These are phyloP conservation scores for Craseonycteris thonglongyai DNA, from an alignment of 2,113 vertebrate genomes.

Conservation along the genomic window DNA sequence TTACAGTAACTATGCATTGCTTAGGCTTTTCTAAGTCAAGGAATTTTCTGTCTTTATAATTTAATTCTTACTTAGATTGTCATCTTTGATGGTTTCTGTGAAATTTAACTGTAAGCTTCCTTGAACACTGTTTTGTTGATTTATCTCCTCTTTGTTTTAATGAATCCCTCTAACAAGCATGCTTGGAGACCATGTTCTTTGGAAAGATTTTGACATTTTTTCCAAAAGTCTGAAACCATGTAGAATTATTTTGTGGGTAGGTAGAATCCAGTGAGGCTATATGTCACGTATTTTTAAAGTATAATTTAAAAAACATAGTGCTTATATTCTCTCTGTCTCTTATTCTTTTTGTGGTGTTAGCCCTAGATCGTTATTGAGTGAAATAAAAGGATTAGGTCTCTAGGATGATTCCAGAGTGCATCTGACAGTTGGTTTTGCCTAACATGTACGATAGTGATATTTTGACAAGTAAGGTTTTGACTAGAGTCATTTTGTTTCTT, in stretches of 20 bases:
- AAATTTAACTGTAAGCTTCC: not conserved
- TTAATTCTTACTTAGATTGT: not conserved
- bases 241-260: not conserved
- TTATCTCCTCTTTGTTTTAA: conserved; percentile 4
- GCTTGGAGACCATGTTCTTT: not conserved
- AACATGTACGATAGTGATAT: not conserved
- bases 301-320: not conserved
- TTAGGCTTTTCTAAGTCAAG: not conserved
- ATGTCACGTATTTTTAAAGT: not conserved
- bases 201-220: not conserved
- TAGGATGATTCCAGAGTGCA: not conserved
- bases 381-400: not conserved
- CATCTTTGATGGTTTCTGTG: not conserved
- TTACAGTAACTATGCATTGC: not conserved
- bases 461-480: not conserved
- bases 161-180: not conserved
- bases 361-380: not conserved
- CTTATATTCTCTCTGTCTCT: not conserved
- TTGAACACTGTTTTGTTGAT: not conserved
- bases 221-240: not conserved
- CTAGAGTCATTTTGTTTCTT: not conserved
- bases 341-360: not conserved
- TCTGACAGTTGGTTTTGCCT: not conserved
- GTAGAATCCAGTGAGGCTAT: not conserved
- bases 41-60: not conserved